Conservation (phyloP, 2,888 invertebrate species). For the Ochropleura plecta region DNA sequence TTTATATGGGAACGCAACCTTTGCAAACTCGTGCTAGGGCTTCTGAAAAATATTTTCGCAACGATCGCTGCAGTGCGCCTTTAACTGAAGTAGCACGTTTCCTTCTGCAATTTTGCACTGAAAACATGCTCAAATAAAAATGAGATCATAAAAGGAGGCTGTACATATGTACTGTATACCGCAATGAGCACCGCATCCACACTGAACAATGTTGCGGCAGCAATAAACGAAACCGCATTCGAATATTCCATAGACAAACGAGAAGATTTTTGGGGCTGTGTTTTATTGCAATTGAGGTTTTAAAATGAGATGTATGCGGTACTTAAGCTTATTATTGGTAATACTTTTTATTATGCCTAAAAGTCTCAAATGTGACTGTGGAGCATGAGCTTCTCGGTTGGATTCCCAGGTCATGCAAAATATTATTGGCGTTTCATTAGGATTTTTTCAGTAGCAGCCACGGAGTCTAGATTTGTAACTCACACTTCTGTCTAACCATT, state of each 20-base stretch:
- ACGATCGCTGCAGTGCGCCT: conserved; percentile 19
- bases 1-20: too few species aligned
- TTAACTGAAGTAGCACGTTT: conserved; percentile 10
- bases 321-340: neutral
- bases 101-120: conserved; percentile 14
- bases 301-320: neutral
- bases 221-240: conserved; percentile 34
- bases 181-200: conserved; percentile 23
- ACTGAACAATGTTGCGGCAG: conserved; percentile 18
- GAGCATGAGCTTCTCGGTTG: too few species aligned
- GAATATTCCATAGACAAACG: conserved; percentile 13
- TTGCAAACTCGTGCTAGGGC: too few species aligned
- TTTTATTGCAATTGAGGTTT: neutral
- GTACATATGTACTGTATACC: conserved; percentile 4
- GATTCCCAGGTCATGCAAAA: too few species aligned
- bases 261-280: neutral
- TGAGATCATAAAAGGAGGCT: conserved; percentile 32
- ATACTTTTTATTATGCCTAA: too few species aligned
- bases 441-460: too few species aligned
- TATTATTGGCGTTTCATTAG: too few species aligned
- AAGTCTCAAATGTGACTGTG: too few species aligned
- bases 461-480: too few species aligned
- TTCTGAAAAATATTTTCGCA: neutral
- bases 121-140: conserved; percentile 22
- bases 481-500: too few species aligned